phyloP scores from a whole-genome alignment of 2,113 vertebrate genomes.

The Regulus satrapa region DNA sequence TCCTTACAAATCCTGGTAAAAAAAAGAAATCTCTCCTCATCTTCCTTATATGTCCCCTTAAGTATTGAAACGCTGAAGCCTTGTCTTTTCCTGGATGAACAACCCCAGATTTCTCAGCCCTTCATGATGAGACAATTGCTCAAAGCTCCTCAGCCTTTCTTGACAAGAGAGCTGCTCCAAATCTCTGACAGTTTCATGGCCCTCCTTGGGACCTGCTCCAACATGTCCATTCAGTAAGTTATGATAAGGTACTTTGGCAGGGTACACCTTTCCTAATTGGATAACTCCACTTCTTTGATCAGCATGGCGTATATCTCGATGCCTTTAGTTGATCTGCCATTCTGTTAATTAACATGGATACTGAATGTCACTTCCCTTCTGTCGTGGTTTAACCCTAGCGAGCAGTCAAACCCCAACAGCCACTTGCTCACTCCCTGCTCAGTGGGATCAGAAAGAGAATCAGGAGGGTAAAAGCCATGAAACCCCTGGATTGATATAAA shows the following conservation, averaged over 20 bases:
- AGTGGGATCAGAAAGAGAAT: background rate
- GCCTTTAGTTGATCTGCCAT: background rate
- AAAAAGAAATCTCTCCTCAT: background rate
- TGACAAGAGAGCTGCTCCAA: background rate
- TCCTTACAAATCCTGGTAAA: background rate
- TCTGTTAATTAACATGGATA: fast-evolving
- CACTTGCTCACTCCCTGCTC: fast-evolving
- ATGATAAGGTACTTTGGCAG: background rate
- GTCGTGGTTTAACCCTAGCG: fast-evolving
- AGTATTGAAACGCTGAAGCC: background rate
- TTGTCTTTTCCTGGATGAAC: background rate
- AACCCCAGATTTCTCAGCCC: background rate
- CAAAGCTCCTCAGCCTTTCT: background rate
- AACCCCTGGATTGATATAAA: background rate
- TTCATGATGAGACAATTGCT: background rate
- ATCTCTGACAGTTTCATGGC: background rate
- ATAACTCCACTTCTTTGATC: background rate
- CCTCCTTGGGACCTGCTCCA: background rate
- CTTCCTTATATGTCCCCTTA: background rate
- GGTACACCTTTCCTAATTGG: background rate
- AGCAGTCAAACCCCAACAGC: background rate
- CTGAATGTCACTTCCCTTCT: background rate
- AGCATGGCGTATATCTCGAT: background rate
- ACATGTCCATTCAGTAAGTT: background rate
- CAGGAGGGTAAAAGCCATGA: background rate